These are phyloP conservation scores for Ophioninae sp. DNA, from an alignment of 2,888 invertebrate genomes.

Conservation along the genomic window DNA sequence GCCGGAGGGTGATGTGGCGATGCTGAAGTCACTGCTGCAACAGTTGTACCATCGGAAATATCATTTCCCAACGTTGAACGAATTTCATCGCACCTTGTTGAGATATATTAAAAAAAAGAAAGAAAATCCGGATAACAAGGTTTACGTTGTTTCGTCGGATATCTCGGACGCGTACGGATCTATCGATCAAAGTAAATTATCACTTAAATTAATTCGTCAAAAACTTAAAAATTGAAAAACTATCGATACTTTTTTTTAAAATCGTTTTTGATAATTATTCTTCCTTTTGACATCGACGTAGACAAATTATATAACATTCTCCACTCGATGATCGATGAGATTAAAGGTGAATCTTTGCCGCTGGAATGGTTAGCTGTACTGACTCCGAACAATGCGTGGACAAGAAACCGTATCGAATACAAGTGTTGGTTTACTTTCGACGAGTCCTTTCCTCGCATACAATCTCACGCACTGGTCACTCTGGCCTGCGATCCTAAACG, in stretches of 20 bases:
- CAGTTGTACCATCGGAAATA: conserved; percentile 36
- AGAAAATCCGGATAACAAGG: not conserved
- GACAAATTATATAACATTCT: conserved; percentile 49
- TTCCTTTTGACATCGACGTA: conserved; percentile 12
- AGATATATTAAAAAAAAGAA: not conserved
- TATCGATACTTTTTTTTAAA: not conserved
- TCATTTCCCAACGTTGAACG: not conserved
- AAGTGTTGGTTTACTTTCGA: conserved; percentile 37
- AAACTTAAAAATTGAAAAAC: not conserved
- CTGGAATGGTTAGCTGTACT: conserved; percentile 25
- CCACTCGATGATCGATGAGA: conserved; percentile 29
- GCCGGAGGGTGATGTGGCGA: not conserved
- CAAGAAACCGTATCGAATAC: not conserved
- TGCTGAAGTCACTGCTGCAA: conserved; percentile 35
- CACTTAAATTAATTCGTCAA: not conserved
- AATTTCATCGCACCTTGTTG: conserved; percentile 23
- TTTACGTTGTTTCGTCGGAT: conserved; percentile 48
- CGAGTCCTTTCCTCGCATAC: not conserved
- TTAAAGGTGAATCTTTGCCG: conserved; percentile 3
- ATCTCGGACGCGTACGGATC: conserved; percentile 54
- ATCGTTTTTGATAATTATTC: not conserved
- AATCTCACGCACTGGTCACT: conserved; percentile 16
- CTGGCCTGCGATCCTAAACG: not conserved
- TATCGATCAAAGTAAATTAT: conserved; percentile 46
- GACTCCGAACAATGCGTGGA: not conserved